Evolutionary conservation across 2,888 invertebrate species (phyloP).

Genomic region (Eurois occulta): DNA sequence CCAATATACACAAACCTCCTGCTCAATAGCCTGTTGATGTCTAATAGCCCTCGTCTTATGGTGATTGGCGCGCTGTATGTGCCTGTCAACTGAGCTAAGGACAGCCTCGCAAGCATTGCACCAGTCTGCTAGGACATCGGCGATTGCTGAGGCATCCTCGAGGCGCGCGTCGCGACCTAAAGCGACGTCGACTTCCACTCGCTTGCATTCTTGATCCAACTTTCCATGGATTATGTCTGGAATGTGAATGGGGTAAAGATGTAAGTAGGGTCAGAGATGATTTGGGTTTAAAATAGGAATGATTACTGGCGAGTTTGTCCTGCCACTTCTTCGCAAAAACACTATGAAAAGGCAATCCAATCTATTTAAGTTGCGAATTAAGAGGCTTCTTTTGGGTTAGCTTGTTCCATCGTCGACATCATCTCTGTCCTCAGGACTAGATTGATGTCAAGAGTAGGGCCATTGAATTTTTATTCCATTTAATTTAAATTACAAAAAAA

Average conservation of each 20-base stretch:
- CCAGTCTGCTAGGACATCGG: slow-evolving; percentile 96
- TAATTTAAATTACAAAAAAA: no score
- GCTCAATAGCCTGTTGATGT: slow-evolving; percentile 95
- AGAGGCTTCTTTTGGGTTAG: no score
- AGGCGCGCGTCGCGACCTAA: slow-evolving; percentile 97
- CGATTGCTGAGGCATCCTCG: slow-evolving; percentile 95
- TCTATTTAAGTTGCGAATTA: no score
- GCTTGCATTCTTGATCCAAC: slow-evolving; percentile 98
- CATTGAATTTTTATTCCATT: no score
- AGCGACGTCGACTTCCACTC: slow-evolving; percentile 98
- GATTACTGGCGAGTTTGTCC: neutral
- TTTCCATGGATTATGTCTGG: slow-evolving; percentile 98
- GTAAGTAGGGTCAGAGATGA: neutral
- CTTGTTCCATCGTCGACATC: no score
- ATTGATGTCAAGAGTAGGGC: no score
- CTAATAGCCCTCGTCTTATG: slow-evolving; percentile 95
- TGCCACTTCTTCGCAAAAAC: neutral
- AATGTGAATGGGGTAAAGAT: slow-evolving; percentile 55
- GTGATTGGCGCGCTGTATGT: slow-evolving; percentile 96
- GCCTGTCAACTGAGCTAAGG: slow-evolving; percentile 96
- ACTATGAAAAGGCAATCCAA: no score
- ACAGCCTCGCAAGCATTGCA: slow-evolving; percentile 97
- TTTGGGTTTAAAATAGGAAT: neutral
- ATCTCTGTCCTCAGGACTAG: no score
- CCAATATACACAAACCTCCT: slow-evolving; percentile 91